Conservation (phyloP, 2,888 invertebrate genomes). For the Chloromyia formosa region DNA sequence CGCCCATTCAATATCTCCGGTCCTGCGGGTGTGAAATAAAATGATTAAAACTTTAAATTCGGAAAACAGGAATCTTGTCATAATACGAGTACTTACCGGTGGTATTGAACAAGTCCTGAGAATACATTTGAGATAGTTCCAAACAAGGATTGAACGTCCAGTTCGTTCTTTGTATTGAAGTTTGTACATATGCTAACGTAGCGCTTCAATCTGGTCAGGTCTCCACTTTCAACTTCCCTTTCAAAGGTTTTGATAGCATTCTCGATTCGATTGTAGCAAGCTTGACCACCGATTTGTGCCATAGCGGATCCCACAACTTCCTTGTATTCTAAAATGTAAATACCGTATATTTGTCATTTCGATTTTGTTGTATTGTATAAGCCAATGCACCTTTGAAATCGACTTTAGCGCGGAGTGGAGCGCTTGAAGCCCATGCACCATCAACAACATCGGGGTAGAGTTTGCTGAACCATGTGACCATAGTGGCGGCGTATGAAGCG, state of each 20-base stretch:
- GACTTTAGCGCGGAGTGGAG: constrained; percentile 68
- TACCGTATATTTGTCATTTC: background rate
- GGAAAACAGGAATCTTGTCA: constrained; percentile 12
- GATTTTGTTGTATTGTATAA: constrained; percentile 51
- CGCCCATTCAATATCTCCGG: constrained; percentile 24
- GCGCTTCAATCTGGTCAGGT: background rate
- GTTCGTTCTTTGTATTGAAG: constrained; percentile 53
- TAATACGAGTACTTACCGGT: constrained; percentile 47
- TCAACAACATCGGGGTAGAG: constrained; percentile 70
- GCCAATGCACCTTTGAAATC: constrained; percentile 63
- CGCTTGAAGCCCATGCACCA: constrained; percentile 70
- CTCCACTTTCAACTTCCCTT: background rate
- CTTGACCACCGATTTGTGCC: constrained; percentile 23
- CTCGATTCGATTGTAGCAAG: constrained; percentile 40
- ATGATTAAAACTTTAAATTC: no score
- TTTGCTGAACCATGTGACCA: constrained; percentile 70
- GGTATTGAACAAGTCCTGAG: constrained; percentile 56
- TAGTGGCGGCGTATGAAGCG: constrained; percentile 69
- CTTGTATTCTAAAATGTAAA: constrained; percentile 32
- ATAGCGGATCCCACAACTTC: constrained; percentile 33
- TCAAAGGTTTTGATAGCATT: constrained; percentile 34
- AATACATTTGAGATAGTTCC: constrained; percentile 57
- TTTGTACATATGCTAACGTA: constrained; percentile 58
- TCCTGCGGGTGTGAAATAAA: background rate
- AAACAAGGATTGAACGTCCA: constrained; percentile 63